A percentile compares a stretch with the other conserved stretches of the same genome.
Conservation (phyloP, 2,113 vertebrate species). For the Ariopsis seemanni region DNA sequence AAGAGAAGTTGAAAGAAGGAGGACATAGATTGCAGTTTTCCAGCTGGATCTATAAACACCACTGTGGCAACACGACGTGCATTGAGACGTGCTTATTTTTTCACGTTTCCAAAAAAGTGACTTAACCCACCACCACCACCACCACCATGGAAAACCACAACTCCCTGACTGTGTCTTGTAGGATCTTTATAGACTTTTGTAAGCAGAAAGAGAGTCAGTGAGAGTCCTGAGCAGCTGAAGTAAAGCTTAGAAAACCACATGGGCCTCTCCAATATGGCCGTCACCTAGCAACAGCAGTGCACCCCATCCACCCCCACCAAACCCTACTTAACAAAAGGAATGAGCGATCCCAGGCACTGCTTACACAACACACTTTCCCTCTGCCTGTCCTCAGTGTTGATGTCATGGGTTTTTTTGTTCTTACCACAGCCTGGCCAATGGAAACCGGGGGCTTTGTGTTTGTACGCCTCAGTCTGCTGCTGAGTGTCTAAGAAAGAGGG, state of each 20-base stretch:
- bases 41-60: not conserved
- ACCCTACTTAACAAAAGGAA: not conserved
- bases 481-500: not conserved
- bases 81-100: not conserved
- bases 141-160: not conserved
- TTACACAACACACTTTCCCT: constrained; percentile 12
- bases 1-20: not conserved
- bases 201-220: not conserved
- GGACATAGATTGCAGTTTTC: not conserved
- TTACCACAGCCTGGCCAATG: constrained; percentile 3
- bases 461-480: not conserved
- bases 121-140: not conserved
- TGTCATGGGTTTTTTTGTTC: constrained; percentile 23
- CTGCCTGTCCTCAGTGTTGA: constrained; percentile 22
- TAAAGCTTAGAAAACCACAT: not conserved
- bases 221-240: constrained; percentile 7
- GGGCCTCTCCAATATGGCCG: not conserved
- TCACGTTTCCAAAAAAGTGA: not conserved
- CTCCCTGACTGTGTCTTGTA: not conserved
- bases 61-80: not conserved
- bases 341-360: not conserved
- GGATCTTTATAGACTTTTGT: not conserved
- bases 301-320: not conserved
- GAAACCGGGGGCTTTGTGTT: constrained; percentile 16
- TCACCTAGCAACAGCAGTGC: constrained; percentile 43